phyloP scores from a whole-genome alignment of 1,140 invertebrate species.

The Brachionus paranguensis region DNA sequence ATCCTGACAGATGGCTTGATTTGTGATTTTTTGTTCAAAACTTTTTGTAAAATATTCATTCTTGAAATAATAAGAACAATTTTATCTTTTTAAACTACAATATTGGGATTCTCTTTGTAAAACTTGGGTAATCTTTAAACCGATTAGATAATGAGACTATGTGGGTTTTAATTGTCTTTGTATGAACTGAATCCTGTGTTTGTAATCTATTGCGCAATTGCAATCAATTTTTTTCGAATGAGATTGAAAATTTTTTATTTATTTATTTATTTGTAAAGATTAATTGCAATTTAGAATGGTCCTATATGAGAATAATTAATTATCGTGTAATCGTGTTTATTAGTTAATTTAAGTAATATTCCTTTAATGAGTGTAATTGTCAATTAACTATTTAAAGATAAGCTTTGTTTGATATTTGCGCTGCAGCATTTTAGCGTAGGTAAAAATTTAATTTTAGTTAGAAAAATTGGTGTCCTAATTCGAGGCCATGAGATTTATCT shows the following conservation, averaged over 20 bases:
- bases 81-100: not conserved
- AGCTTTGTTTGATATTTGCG: not conserved
- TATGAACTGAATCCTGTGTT: not conserved
- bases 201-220: not conserved
- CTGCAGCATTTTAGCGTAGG: not conserved
- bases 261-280: not conserved
- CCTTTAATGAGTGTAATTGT: not conserved
- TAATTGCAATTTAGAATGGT: not conserved
- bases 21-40: not conserved
- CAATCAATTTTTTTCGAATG: not conserved
- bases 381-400: not conserved
- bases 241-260: not conserved
- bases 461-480: not conserved
- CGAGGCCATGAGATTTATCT: not conserved
- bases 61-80: not conserved
- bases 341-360: not conserved
- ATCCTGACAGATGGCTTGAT: not conserved
- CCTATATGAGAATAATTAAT: not conserved
- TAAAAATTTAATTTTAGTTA: not conserved
- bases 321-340: not conserved
- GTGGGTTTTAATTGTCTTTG: not conserved
- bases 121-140: not conserved
- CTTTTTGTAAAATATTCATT: slow-evolving; percentile 22
- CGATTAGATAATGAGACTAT: not conserved
- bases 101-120: not conserved